These are phyloP conservation scores for Mystacides longicornis DNA, from an alignment of 2,888 invertebrate species.

Conservation along the genomic window DNA sequence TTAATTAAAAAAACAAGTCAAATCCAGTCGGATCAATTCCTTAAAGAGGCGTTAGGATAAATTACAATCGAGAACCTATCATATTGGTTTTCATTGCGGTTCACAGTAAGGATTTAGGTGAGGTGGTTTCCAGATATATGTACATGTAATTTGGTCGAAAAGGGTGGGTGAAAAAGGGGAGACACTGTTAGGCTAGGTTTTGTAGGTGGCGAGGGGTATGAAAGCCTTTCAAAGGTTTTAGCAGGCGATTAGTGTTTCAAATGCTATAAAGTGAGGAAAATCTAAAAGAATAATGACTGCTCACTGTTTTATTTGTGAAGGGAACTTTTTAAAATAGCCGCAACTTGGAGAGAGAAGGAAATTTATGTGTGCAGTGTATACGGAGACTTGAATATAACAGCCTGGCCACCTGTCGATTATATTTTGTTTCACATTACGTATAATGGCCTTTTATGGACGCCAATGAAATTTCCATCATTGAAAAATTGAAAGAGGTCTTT, in stretches of 20 bases:
- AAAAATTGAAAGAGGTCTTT: no score
- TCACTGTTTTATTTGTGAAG: neutral
- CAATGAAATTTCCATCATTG: no score
- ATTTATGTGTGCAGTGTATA: neutral
- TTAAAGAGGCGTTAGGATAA: constrained; percentile 22
- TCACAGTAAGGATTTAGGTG: constrained; percentile 14
- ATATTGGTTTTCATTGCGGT: constrained; percentile 18
- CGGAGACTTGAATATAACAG: no score
- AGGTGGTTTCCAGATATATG: neutral
- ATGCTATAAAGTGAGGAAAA: constrained; percentile 22
- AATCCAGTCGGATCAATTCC: constrained; percentile 17
- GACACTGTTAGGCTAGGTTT: neutral
- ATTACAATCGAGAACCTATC: constrained; percentile 22
- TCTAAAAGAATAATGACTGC: constrained; percentile 22
- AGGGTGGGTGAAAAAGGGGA: constrained; percentile 4
- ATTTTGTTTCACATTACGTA: no score
- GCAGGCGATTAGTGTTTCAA: constrained; percentile 23
- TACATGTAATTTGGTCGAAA: neutral
- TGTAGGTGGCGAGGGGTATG: constrained; percentile 12
- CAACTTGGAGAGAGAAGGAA: neutral
- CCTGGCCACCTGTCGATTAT: no score
- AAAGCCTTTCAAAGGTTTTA: constrained; percentile 23
- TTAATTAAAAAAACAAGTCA: neutral
- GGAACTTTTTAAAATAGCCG: neutral
- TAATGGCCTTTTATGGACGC: no score